Evolutionary conservation across 2,113 vertebrate species (phyloP).

Genomic region (Pteropus alecto): DNA sequence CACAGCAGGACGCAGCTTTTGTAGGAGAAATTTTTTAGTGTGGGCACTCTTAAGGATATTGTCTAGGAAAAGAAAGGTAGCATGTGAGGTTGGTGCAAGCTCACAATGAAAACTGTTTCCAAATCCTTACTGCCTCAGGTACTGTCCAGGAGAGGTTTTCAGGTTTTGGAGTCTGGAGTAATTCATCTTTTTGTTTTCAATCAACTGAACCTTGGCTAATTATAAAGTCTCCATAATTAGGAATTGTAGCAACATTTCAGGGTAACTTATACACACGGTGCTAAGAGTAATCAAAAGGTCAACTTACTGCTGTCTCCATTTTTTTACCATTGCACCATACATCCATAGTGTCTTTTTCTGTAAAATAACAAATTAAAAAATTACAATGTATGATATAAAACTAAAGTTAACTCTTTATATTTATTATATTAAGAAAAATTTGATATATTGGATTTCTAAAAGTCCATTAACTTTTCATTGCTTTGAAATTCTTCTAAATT

Average conservation of each 20-base stretch:
- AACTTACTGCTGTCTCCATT: slow-evolving; percentile 95
- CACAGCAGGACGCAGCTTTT: neutral
- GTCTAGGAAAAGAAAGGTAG: neutral
- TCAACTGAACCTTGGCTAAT: neutral
- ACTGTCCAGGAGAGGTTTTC: neutral
- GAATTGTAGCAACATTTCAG: neutral
- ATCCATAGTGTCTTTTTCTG: slow-evolving; percentile 99
- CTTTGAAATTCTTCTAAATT: slow-evolving; percentile 11
- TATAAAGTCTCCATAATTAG: neutral
- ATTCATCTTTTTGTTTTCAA: neutral
- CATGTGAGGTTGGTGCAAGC: neutral
- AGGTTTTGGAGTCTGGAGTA: neutral
- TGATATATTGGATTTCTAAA: neutral
- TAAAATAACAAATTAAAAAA: slow-evolving; percentile 49
- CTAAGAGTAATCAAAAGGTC: neutral
- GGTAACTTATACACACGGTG: neutral
- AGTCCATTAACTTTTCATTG: slow-evolving; percentile 11
- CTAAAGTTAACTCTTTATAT: neutral
- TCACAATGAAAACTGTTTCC: neutral
- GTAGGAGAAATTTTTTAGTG: neutral
- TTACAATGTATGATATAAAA: slow-evolving; percentile 1
- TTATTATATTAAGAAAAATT: slow-evolving; percentile 8
- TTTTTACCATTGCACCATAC: slow-evolving; percentile 98
- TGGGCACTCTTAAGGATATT: neutral
- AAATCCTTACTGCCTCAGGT: neutral